Conservation (phyloP, 2,113 vertebrate genomes). For the cattle (Bos taurus) region ARS-UCD2.0 NC_037330.1:94180001-94180500, state of each 20-base stretch:
- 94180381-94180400: not conserved
- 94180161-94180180: not conserved
- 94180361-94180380: not conserved
- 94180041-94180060: not conserved
- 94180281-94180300: not conserved
- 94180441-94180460: not conserved
- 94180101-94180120: not conserved
- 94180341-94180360: not conserved
- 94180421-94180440: not conserved
- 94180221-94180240: not conserved
- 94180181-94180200: not conserved
- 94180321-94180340: not conserved
- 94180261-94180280: not conserved
- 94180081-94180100: not conserved
- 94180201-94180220: not conserved
- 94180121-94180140: not conserved
- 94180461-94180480: not conserved
- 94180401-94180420: not conserved
- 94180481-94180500: not conserved
- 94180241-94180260: not conserved
- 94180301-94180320: not conserved
- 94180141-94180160: conserved; percentile 23
- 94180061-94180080: not conserved
- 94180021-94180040: not conserved
- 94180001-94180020: not conserved